Base-by-base conservation (phyloP, 2,888 invertebrate species). In the Cryptus viduatorius region DNA sequence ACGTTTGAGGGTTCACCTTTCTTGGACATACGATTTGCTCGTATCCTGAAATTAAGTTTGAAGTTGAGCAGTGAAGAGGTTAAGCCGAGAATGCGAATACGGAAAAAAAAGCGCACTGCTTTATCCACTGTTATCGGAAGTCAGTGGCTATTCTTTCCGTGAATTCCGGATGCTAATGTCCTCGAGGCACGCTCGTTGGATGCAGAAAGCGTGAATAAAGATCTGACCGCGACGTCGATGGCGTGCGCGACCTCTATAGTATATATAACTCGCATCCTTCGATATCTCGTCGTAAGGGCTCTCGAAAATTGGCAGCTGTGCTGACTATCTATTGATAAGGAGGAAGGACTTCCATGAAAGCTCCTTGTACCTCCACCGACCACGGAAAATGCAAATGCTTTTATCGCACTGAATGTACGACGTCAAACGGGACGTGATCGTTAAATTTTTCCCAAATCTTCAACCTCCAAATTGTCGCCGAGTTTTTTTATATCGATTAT, bases 141-240 rank as follows among this genome's bases (percentile, higher is more conserved):
- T 53, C 37, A 5, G 10, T n/a, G 46, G 24, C 24, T 10, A 73
- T 61, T 73, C 31, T 37, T 61, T 46, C 37, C 31, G 46, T 0
- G 29, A 29, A 73, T 31, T 46, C 16, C 2, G 3, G 29, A 61
- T 24, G 46, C 46, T 46, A 73, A 73, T 44, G 61, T 46, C n/a
- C 19, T 24, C 10, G 29, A 44, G 42, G n/a, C 72, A 73, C 46
- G 72, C 44, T 61, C 72, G 59, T 73, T 46, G 72, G 19, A 61
- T 29, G 72, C 72, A 73, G 72, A 59, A 59, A 59, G 24, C 31
- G 44, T 7, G 14, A 19, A 42, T 61, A 59, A 73, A 73, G 59
- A 46, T 73, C 31, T 46, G 44, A 31, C 46, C 72, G 24, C 72
- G 29, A 46, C 46, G 59, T 73, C 59, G 72, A 46, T 61, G 16